phyloP scores from a whole-genome alignment of 2,888 invertebrate species.

The Pristionchus mayeri region DNA sequence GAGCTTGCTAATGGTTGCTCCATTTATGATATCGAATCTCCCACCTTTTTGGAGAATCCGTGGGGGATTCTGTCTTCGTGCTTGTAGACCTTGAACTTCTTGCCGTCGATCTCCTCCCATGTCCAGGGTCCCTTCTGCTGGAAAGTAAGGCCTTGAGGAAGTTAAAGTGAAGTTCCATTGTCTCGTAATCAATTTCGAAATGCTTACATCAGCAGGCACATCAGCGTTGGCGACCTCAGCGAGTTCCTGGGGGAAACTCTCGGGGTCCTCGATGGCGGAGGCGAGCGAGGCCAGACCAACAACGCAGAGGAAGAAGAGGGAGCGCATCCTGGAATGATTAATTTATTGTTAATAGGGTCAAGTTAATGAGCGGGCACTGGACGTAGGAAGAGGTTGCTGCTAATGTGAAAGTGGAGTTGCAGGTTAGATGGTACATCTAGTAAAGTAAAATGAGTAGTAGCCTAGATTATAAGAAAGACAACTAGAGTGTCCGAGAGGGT shows the following conservation, averaged over 20 bases:
- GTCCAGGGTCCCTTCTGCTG: constrained; percentile 41
- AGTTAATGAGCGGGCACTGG: no score
- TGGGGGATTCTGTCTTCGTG: constrained; percentile 44
- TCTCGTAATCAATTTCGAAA: not conserved
- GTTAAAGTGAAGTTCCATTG: not conserved
- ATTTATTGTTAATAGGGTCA: no score
- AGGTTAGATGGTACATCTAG: no score
- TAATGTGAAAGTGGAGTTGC: no score
- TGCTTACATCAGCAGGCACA: not conserved
- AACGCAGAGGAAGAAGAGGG: constrained; percentile 19
- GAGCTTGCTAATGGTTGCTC: not conserved
- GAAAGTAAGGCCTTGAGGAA: not conserved
- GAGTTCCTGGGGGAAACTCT: not conserved
- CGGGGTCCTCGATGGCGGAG: not conserved
- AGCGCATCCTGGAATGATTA: constrained; percentile 36
- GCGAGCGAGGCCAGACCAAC: constrained; percentile 8
- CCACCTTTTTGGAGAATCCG: constrained; percentile 47
- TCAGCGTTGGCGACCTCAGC: not conserved
- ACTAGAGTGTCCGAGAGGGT: no score
- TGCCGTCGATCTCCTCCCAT: constrained; percentile 46
- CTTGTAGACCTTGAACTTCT: constrained; percentile 49
- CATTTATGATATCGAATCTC: no score
- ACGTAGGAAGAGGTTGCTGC: no score
- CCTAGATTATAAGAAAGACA: no score
- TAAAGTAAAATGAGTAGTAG: no score